phyloP scores from a whole-genome alignment of 2,797 vertebrate species.

The Podarcis siculus region DNA sequence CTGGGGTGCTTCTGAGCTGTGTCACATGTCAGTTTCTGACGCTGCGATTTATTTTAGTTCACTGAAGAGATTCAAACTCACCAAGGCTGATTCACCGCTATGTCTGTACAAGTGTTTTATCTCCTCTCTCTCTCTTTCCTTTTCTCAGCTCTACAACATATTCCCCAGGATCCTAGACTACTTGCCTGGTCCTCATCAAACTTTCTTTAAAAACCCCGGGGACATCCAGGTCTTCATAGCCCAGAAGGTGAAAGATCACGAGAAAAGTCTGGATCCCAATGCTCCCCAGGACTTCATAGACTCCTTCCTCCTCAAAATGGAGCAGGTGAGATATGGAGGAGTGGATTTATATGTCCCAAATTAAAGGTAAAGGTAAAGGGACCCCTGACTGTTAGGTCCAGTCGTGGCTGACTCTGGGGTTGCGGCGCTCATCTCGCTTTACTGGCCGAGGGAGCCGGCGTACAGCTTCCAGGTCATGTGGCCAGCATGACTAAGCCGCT shows the following conservation, averaged over 20 bases:
- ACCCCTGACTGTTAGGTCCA: too few relatives aligned
- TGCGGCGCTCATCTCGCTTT: too few relatives aligned
- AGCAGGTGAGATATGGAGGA: slow-evolving; percentile 36
- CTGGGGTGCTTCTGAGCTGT: not conserved
- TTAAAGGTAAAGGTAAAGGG: too few relatives aligned
- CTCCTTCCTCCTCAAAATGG: slow-evolving; percentile 64
- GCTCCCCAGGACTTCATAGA: slow-evolving; percentile 64
- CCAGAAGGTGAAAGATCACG: slow-evolving; percentile 37
- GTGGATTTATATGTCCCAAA: too few relatives aligned
- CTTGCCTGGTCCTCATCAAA: slow-evolving; percentile 62
- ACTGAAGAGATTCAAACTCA: not conserved
- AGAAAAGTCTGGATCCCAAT: slow-evolving; percentile 51
- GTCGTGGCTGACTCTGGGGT: too few relatives aligned
- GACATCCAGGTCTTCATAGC: slow-evolving; percentile 36
- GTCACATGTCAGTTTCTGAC: not conserved
- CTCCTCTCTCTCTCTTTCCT: not conserved
- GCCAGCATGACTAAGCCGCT: too few relatives aligned
- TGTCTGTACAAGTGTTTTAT: not conserved
- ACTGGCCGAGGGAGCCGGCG: too few relatives aligned
- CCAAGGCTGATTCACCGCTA: too few relatives aligned
- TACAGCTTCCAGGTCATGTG: too few relatives aligned
- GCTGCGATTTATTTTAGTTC: not conserved
- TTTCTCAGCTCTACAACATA: slow-evolving; percentile 52
- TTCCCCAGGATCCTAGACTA: slow-evolving; percentile 55
- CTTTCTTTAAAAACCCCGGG: not conserved